These are phyloP conservation scores for Pterocles orientalis DNA, from an alignment of 2,113 vertebrate species.

Conservation along the genomic window DNA sequence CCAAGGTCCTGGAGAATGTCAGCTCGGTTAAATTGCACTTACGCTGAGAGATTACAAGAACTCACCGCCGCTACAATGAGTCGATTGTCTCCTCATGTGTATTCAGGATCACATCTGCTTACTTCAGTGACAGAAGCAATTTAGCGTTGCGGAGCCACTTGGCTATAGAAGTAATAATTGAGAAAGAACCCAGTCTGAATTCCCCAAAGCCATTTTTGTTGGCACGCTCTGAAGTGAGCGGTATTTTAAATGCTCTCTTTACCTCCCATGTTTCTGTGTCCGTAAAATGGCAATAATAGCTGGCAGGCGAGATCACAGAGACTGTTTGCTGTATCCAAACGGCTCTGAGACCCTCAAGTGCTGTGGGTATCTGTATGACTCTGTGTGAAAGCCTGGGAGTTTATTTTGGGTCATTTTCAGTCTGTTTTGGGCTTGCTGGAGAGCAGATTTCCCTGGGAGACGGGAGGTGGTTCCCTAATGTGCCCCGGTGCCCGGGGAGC, in stretches of 20 bases:
- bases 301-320: not conserved
- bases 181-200: not conserved
- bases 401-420: not conserved
- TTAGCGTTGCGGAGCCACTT: not conserved
- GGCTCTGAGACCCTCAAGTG: not conserved
- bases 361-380: not conserved
- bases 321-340: not conserved
- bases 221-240: not conserved
- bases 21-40: conserved; percentile 11
- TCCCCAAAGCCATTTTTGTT: conserved; percentile 8
- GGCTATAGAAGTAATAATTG: conserved; percentile 21
- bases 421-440: not conserved
- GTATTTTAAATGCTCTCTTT: not conserved
- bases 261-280: not conserved
- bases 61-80: not conserved
- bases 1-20: conserved; percentile 12
- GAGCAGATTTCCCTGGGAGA: not conserved
- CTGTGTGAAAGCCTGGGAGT: not conserved
- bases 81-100: not conserved
- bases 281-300: not conserved
- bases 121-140: conserved; percentile 11
- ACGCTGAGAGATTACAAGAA: not conserved
- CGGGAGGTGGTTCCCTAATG: not conserved
- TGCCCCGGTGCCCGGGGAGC: not conserved
- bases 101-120: conserved; percentile 31